Conservation (phyloP, 2,888 invertebrate genomes). For the Platycnemis pennipes region DNA sequence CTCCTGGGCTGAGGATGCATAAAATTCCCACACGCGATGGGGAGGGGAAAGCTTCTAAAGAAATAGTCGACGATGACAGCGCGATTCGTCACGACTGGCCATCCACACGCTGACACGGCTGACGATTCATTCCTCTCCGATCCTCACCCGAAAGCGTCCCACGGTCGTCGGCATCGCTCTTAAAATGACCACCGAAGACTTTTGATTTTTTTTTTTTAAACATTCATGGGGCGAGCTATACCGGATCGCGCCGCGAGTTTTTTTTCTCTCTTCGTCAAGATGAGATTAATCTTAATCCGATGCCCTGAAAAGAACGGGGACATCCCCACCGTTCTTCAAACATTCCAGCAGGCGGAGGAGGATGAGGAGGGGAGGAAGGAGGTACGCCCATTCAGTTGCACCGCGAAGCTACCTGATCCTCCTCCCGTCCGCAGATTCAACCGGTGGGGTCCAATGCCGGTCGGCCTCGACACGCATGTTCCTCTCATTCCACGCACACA, state of each 20-base stretch:
- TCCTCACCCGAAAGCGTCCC: not conserved
- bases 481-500: too few relatives aligned
- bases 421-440: not conserved
- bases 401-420: not conserved
- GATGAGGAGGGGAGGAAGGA: not conserved
- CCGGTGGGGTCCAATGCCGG: too few relatives aligned
- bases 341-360: not conserved
- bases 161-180: not conserved
- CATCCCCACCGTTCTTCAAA: not conserved
- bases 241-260: not conserved
- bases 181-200: not conserved
- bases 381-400: not conserved
- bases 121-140: not conserved
- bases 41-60: not conserved
- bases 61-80: not conserved
- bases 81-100: not conserved
- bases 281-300: constrained; percentile 2
- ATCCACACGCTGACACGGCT: not conserved
- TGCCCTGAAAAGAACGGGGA: not conserved
- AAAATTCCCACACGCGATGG: not conserved
- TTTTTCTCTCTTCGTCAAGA: not conserved
- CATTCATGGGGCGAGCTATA: not conserved
- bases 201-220: too few relatives aligned
- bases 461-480: not conserved
- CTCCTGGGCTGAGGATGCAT: not conserved